Evolutionary conservation across 2,113 vertebrate genomes (phyloP), one percentile per base, ranked within the genome.

Genomic region (Ictalurus furcatus): DNA sequence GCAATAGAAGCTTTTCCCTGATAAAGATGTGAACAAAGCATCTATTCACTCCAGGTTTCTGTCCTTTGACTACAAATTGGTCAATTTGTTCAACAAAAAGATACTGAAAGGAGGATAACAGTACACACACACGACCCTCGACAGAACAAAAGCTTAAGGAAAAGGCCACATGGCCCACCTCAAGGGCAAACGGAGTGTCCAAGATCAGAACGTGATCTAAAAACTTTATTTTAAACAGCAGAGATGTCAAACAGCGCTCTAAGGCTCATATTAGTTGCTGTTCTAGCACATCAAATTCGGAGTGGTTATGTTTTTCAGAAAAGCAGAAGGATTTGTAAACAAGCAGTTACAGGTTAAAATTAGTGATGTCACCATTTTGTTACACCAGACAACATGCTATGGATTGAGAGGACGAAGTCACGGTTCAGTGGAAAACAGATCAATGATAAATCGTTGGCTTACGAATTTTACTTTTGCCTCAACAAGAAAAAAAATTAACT

Each of bases 41-140:
- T 30, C 25, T 44, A 40, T 17, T 63, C 37, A 73, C 83, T 71
- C 34, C 54, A 83, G 37, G 25, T 19, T 54, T 23, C 58, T 37
- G 52, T 44, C 84, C 28, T 25, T 69, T 81, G n/a, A 54, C 69
- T 61, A 83, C 78, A 56, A 85, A 88, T 79, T 54, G 37, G 81
- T 40, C 37, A 85, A 79, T 80, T 56, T 61, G 56, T 61, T 25
- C 56, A 85, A 34, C 58, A 23, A 81, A 86, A 56, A 37, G 30
- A 34, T 44, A 54, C 8, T 52, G 40, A 81, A 16, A n/a, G 48
- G 2, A 52, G 44, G 0, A 6, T 1, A 28, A 56, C 7, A 16
- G 28, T 19, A n/a, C 16, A 30, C 5, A 63, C 19, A 58, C 6
- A 30, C 0, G 28, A 52, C 34, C 23, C 37, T 23, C 14, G 73